Conservation (phyloP, 2,888 invertebrate species). For the Galeruca laticollis region DNA sequence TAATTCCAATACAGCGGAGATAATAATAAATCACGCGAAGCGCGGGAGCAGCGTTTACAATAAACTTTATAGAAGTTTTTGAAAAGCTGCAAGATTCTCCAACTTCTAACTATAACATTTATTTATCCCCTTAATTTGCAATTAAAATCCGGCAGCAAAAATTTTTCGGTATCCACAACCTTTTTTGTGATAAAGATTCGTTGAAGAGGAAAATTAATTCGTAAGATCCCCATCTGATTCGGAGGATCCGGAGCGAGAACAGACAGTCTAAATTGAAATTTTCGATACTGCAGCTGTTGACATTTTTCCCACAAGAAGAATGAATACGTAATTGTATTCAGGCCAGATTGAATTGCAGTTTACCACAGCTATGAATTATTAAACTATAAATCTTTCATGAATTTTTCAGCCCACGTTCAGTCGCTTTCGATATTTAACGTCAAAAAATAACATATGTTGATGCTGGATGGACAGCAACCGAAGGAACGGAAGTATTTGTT, state of each 20-base stretch:
- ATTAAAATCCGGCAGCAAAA: slow-evolving; percentile 49
- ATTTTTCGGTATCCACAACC: slow-evolving; percentile 48
- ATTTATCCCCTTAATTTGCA: slow-evolving; percentile 50
- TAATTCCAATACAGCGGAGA: slow-evolving; percentile 21
- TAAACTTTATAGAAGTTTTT: slow-evolving; percentile 37
- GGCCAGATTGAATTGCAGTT: slow-evolving; percentile 57
- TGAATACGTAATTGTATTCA: slow-evolving; percentile 60
- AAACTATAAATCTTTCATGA: slow-evolving; percentile 42
- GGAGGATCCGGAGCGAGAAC: slow-evolving; percentile 51
- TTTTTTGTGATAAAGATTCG: slow-evolving; percentile 52
- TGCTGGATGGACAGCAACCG: background rate
- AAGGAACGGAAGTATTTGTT: background rate
- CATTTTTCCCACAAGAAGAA: slow-evolving; percentile 58
- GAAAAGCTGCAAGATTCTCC: slow-evolving; percentile 34
- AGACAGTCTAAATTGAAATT: slow-evolving; percentile 56
- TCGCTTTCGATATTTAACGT: slow-evolving; percentile 3
- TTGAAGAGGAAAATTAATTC: slow-evolving; percentile 49
- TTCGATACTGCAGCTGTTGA: slow-evolving; percentile 59
- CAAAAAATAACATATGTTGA: slow-evolving; percentile 17
- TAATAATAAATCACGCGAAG: slow-evolving; percentile 32
- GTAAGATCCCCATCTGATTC: slow-evolving; percentile 49
- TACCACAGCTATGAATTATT: slow-evolving; percentile 51
- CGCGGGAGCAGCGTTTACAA: slow-evolving; percentile 26
- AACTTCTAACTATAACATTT: slow-evolving; percentile 47
- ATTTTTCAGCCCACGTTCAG: slow-evolving; percentile 34